Evolutionary conservation across 2,888 invertebrate genomes (phyloP).

Genomic region (Ceriagrion tenellum): DNA sequence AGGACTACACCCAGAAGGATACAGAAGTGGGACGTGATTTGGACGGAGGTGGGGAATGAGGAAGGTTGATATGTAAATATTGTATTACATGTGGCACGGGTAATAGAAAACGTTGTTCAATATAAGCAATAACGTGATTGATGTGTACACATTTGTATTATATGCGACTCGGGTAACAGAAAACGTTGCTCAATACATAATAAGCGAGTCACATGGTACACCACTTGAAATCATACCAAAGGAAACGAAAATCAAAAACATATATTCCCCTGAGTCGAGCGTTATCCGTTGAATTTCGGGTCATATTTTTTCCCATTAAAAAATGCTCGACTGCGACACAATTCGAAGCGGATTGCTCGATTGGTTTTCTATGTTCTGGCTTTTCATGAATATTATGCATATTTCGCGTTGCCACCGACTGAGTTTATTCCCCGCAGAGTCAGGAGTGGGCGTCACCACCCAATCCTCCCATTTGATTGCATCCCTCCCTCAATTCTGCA

Average conservation of each 20-base stretch:
- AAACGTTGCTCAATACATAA: too few relatives aligned
- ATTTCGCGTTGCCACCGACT: not conserved
- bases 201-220: too few relatives aligned
- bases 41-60: too few relatives aligned
- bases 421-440: not conserved
- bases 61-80: too few relatives aligned
- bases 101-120: too few relatives aligned
- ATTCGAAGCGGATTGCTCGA: not conserved
- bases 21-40: too few relatives aligned
- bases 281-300: not conserved
- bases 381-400: conserved; percentile 27
- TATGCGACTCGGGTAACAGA: too few relatives aligned
- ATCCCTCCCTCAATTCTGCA: conserved; percentile 17
- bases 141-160: too few relatives aligned
- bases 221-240: not conserved
- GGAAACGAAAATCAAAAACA: not conserved
- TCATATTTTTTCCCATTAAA: not conserved
- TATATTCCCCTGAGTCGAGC: not conserved
- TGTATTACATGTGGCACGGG: too few relatives aligned
- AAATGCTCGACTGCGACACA: not conserved
- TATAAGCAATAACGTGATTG: too few relatives aligned
- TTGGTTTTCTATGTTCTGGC: not conserved
- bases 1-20: too few relatives aligned
- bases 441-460: not conserved
- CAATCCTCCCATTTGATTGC: not conserved